Base-by-base conservation (phyloP, 2,797 vertebrate species). In the Rhyacichthys aspro region DNA sequence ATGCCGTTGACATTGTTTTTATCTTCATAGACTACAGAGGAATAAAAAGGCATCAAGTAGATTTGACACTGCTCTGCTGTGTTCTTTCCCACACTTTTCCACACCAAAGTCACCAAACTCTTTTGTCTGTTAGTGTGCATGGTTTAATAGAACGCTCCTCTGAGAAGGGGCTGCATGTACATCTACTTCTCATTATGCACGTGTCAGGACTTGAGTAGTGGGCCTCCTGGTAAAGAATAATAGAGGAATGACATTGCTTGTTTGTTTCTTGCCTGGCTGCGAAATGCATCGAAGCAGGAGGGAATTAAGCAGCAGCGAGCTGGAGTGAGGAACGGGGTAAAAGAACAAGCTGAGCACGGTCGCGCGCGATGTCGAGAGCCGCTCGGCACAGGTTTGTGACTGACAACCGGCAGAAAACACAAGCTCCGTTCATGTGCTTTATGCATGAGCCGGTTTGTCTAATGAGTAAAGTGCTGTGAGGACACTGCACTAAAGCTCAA, bases 131-230 rank as follows among this genome's bases (percentile, higher is more conserved):
- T 61, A 64, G 71, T 45, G 64, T 43, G 79, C 70, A 83, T 86
- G 79, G 79, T 86, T 87, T 84, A 87, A 82, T 75, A 59, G 73
- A 71, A 70, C 79, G 83, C 72, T 78, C 68, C 57, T 82, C 80
- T 75, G 71, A 83, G 73, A 63, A 78, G 67, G 41, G 65, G 33
- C 68, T 67, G 63, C 50, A 14, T 72, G 79, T 82, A 83, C 83
- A 74, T 86, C 84, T 84, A 76, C 81, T 85, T 87, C 79, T 83
- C 83, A 87, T 87, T 86, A 87, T 83, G 76, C 70, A 63, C 74
- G 79, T 86, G 88, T 88, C 88, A 86, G 65, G 79, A 38, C 80
- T 78, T 80, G 83, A 86, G 66, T 56, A 60, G 84, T 80, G 71
- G 76, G 74, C 74, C 80, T 82, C 63, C 69, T 71, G 70, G 83